These are phyloP conservation scores for Actinia tenebrosa DNA, from an alignment of 64 coral and sea anemone species.

Conservation along the genomic window DNA sequence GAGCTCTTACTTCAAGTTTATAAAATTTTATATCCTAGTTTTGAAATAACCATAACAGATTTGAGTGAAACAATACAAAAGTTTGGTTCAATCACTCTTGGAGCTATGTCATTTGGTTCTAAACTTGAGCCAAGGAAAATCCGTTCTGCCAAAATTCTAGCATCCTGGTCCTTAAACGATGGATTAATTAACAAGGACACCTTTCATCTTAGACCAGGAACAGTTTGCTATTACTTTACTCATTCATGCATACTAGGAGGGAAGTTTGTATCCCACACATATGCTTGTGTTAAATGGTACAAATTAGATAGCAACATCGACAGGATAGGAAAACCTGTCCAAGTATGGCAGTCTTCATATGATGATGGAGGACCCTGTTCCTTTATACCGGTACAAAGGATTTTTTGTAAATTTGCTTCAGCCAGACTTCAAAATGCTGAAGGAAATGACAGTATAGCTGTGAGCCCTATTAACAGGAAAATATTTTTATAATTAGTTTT, in stretches of 20 bases:
- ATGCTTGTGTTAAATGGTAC: slow-evolving; percentile 47
- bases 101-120: slow-evolving; percentile 2
- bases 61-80: background rate
- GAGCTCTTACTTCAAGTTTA: background rate
- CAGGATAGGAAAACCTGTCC: slow-evolving; percentile 36
- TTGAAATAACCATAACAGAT: background rate
- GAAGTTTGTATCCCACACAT: slow-evolving; percentile 22
- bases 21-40: background rate
- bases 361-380: slow-evolving; percentile 23
- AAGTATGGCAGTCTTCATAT: background rate
- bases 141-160: slow-evolving; percentile 4
- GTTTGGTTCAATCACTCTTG: slow-evolving; percentile 17
- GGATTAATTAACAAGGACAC: slow-evolving; percentile 12
- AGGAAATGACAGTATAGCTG: slow-evolving; percentile 13
- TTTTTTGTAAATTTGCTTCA: slow-evolving; percentile 36
- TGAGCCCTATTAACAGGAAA: slow-evolving; percentile 46
- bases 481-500: background rate
- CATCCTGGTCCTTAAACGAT: slow-evolving; percentile 4
- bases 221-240: slow-evolving; percentile 34
- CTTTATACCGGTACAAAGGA: slow-evolving; percentile 55
- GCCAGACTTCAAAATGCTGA: slow-evolving; percentile 9
- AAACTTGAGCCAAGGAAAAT: background rate
- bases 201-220: slow-evolving; percentile 24
- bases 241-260: slow-evolving; percentile 25
- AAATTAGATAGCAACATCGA: background rate